Conservation (phyloP, 2,888 invertebrate genomes). For the Nomada hirtipes region DNA sequence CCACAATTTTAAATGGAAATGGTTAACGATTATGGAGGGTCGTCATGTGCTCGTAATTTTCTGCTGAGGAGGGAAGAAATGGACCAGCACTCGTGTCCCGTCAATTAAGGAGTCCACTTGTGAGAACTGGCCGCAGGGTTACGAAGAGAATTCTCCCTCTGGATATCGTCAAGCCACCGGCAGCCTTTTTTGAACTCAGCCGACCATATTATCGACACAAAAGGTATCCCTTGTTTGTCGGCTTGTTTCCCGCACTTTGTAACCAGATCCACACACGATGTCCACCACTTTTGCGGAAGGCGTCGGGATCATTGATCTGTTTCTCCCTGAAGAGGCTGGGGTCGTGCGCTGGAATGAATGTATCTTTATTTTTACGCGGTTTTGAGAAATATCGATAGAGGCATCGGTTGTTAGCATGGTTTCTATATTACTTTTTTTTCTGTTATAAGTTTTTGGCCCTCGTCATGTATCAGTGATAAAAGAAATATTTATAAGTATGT, state of each 20-base stretch:
- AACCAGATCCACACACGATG: constrained; percentile 60
- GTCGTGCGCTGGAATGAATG: constrained; percentile 32
- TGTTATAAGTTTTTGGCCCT: too few relatives aligned
- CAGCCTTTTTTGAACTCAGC: constrained; percentile 46
- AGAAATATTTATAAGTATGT: too few relatives aligned
- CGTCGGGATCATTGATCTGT: constrained; percentile 45
- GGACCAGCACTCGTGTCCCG: background rate
- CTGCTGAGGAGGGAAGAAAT: background rate
- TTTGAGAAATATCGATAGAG: background rate
- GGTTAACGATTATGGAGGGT: background rate
- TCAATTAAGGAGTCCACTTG: constrained; percentile 16
- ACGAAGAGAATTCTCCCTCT: constrained; percentile 38
- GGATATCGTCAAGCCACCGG: constrained; percentile 57
- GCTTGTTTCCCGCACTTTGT: constrained; percentile 46
- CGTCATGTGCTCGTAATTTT: background rate
- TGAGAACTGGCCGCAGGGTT: constrained; percentile 23
- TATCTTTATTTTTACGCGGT: background rate
- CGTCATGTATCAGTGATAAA: too few relatives aligned
- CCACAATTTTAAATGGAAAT: too few relatives aligned
- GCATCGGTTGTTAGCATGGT: background rate
- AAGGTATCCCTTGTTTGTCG: constrained; percentile 63
- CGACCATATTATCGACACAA: constrained; percentile 37
- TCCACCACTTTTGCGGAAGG: constrained; percentile 58
- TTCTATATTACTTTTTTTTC: background rate
- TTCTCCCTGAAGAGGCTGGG: constrained; percentile 22